Evolutionary conservation across 2,888 invertebrate species (phyloP).

Genomic region (Rotaria socialis): DNA sequence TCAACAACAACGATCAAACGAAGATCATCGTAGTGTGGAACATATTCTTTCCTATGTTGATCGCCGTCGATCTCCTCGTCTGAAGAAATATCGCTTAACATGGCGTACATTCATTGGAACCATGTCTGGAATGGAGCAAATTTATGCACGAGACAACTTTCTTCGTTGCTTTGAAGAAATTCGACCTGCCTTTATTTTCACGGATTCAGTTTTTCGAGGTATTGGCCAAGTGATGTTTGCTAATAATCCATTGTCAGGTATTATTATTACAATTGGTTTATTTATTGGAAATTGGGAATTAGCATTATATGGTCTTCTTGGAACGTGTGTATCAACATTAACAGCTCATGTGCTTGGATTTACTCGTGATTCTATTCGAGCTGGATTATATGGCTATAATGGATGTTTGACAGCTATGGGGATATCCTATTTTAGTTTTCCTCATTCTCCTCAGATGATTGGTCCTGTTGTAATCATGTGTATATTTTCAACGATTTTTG

Average conservation of each 20-base stretch:
- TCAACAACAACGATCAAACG: neutral
- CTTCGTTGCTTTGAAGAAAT: neutral
- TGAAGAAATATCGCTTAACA: neutral
- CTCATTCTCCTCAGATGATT: neutral
- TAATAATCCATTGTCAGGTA: neutral
- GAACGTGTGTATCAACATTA: neutral
- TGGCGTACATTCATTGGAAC: neutral
- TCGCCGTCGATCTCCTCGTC: neutral
- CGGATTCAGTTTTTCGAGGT: neutral
- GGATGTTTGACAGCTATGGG: neutral
- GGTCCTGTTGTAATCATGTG: neutral
- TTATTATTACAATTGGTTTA: neutral
- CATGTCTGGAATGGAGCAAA: neutral
- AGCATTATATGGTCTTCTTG: neutral
- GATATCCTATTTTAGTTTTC: neutral
- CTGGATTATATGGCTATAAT: neutral
- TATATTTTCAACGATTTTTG: neutral
- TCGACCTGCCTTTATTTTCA: neutral
- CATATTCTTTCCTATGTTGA: neutral
- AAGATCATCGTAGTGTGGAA: neutral
- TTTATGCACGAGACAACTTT: neutral
- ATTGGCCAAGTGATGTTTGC: neutral
- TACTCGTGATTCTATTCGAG: neutral
- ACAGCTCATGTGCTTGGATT: neutral
- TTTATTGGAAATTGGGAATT: neutral